phyloP scores from a whole-genome alignment of 2,797 vertebrate genomes.

The Masticophis lateralis region DNA sequence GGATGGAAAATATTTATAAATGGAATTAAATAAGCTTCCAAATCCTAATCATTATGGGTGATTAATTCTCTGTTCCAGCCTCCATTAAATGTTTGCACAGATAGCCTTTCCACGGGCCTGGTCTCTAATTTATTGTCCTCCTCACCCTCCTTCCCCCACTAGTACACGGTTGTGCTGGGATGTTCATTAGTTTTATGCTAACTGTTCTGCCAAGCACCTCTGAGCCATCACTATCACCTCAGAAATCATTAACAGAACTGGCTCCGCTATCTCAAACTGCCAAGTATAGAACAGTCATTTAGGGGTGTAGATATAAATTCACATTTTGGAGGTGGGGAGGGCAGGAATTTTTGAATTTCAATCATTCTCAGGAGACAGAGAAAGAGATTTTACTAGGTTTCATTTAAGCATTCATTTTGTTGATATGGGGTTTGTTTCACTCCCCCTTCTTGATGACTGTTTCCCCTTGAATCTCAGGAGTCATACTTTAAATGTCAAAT shows the following conservation, averaged over 20 bases:
- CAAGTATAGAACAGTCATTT: constrained; percentile 69
- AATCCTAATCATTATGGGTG: constrained; percentile 65
- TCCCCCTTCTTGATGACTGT: constrained; percentile 2
- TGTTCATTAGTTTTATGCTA: constrained; percentile 83
- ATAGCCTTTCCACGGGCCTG: constrained; percentile 54
- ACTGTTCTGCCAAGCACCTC: constrained; percentile 76
- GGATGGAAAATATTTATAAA: constrained; percentile 67
- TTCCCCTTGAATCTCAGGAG: not conserved
- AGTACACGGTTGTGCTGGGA: constrained; percentile 64
- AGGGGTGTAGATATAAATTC: constrained; percentile 67
- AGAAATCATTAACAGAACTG: constrained; percentile 79
- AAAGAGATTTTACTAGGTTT: constrained; percentile 41
- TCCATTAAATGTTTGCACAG: constrained; percentile 59
- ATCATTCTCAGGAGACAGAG: constrained; percentile 45
- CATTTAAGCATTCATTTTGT: constrained; percentile 28
- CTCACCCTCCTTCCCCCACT: constrained; percentile 34
- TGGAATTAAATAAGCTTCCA: constrained; percentile 67
- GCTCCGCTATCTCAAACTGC: constrained; percentile 78
- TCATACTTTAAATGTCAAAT: not conserved
- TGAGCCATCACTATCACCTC: constrained; percentile 77
- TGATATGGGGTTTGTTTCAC: not conserved
- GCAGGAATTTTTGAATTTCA: constrained; percentile 12
- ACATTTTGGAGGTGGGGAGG: constrained; percentile 42
- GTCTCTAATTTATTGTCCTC: constrained; percentile 67
- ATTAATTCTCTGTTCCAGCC: constrained; percentile 68